Evolutionary conservation across 2,113 vertebrate genomes (phyloP), one percentile per base, ranked within the genome.

Genomic region (Alosa alosa): DNA sequence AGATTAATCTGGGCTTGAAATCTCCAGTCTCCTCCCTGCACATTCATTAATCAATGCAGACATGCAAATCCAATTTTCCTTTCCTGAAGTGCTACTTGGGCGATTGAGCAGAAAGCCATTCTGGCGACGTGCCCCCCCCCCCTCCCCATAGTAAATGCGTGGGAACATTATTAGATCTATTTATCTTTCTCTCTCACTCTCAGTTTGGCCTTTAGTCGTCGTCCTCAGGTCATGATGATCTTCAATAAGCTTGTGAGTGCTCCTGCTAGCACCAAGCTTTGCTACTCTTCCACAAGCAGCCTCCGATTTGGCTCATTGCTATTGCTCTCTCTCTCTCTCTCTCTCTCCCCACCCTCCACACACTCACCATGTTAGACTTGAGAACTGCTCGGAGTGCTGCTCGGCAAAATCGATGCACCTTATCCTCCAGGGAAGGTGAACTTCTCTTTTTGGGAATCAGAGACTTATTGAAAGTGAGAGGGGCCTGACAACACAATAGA

Each of bases 1-100:
- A 39, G 72, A 78, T 78, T 31, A 78, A 78, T 78, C 72, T 78
- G 72, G 15, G 31, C 72, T 39, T 78, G 72, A 78, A 78, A 78
- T 78, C 72, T 72, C 64, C 9, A 72, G 9, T 25, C 60, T 20
- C 55, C 25, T 39, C 72, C 11, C 31, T 78, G 45, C 52, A 82
- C 44, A 82, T 86, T 49, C 81, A 83, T 82, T 72, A 72, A 68
- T 49, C 83, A 64, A 78, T 78, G 72, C 72, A 78, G 72, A 39
- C 72, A 78, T 78, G 39, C 57, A 49, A 72, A 41, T 68, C 44
- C 55, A 68, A 82, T 83, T 72, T 39, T 39, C 31, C 72, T 36
- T 78, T 78, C 72, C 72, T 78, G 31, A 78, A 78, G 72, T 39
- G 31, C 72, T 78, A 41, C 31, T 39, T 15, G 36, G 31, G 36